phyloP scores from a whole-genome alignment of 2,888 invertebrate species.

The Leptinotarsa juncta region DNA sequence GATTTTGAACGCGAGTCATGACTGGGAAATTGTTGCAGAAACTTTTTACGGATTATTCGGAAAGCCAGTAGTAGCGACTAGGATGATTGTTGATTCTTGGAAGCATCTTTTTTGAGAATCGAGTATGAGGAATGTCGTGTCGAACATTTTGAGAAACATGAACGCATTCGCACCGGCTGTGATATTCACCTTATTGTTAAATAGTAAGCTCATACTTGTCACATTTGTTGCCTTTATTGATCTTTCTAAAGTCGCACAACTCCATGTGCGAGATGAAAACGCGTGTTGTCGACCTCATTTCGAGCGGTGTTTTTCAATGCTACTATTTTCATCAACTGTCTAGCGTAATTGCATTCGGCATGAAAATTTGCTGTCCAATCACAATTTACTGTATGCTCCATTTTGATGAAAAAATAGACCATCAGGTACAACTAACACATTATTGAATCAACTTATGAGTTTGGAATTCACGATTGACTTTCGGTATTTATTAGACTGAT shows the following conservation, averaged over 20 bases:
- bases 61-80: background rate
- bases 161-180: constrained; percentile 6
- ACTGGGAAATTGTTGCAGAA: constrained; percentile 6
- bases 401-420: too few species aligned
- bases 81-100: background rate
- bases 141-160: constrained; percentile 10
- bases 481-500: too few species aligned
- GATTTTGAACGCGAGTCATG: constrained; percentile 5
- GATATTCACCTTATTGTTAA: constrained; percentile 19
- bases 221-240: constrained; percentile 1
- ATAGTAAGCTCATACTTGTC: constrained; percentile 14
- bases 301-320: background rate
- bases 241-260: background rate
- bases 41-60: constrained; percentile 5
- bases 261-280: background rate
- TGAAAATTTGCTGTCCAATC: background rate
- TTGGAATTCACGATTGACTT: background rate
- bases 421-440: too few species aligned
- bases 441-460: too few species aligned
- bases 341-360: background rate
- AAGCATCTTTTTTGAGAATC: background rate
- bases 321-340: background rate
- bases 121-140: constrained; percentile 15
- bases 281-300: constrained; percentile 9
- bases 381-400: too few species aligned